phyloP scores from a whole-genome alignment of 2,797 vertebrate genomes.

The Platyrinchus mystaceus region DNA sequence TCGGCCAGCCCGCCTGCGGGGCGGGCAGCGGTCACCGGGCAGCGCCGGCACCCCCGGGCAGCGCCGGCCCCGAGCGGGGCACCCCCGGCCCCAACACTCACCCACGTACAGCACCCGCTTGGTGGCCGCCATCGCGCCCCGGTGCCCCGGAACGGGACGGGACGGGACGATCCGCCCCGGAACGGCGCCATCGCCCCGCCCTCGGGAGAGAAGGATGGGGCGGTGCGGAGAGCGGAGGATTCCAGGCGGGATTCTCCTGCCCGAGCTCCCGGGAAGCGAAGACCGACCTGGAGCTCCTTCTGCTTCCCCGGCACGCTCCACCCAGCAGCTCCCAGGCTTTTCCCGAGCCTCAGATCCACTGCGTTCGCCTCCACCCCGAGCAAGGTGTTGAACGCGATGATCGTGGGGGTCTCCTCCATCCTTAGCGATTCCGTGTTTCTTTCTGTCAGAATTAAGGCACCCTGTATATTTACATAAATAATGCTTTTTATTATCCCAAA shows the following conservation, averaged over 20 bases:
- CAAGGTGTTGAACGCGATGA: background rate
- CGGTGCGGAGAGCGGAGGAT: too few relatives aligned
- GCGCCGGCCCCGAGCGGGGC: background rate
- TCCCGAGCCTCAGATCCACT: background rate
- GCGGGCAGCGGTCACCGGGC: background rate
- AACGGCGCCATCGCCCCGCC: background rate
- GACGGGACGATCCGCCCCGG: background rate
- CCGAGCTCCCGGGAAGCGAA: background rate
- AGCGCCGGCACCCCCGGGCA: background rate
- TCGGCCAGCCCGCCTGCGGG: constrained; percentile 90
- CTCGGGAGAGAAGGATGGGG: background rate
- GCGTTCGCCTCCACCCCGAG: background rate
- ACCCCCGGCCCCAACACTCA: constrained; percentile 64
- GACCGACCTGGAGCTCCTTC: too few relatives aligned
- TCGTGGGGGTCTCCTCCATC: rapidly evolving
- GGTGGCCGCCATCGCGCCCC: constrained; percentile 81
- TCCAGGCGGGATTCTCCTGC: rapidly evolving
- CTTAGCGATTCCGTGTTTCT: too few relatives aligned
- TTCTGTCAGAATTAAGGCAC: rapidly evolving
- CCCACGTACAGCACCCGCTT: constrained; percentile 92
- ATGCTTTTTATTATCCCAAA: background rate
- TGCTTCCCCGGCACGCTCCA: too few relatives aligned
- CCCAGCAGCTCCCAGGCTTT: background rate
- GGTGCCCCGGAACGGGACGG: background rate
- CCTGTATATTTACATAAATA: background rate